These are phyloP conservation scores for Pantherophis guttatus DNA, from an alignment of 2,113 vertebrate genomes.

Conservation along the genomic window DNA sequence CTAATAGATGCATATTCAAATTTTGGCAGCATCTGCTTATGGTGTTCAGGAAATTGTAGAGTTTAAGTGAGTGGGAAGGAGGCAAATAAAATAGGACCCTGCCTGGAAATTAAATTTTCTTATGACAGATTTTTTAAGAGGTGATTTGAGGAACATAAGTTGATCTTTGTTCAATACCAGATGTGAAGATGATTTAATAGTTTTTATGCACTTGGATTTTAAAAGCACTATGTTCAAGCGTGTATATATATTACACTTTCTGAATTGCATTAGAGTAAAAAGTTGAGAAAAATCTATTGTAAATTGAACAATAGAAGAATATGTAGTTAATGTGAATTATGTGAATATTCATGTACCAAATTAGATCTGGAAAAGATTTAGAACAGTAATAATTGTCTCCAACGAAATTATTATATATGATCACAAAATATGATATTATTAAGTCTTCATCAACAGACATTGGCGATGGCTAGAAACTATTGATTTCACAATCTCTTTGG, in stretches of 20 bases:
- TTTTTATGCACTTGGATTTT: constrained; percentile 1
- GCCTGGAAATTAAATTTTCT: constrained; percentile 43
- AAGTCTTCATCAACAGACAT: not conserved
- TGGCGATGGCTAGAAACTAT: not conserved
- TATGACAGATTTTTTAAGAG: constrained; percentile 28
- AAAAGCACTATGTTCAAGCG: not conserved
- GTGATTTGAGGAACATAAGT: constrained; percentile 14
- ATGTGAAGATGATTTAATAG: constrained; percentile 1
- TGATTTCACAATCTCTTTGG: not conserved
- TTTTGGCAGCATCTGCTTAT: constrained; percentile 52
- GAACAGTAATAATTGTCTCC: not conserved
- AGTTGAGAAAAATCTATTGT: not conserved
- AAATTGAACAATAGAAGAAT: not conserved
- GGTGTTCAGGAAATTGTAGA: constrained; percentile 46
- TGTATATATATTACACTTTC: not conserved
- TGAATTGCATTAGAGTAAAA: not conserved
- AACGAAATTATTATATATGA: not conserved
- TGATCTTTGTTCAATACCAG: constrained; percentile 39
- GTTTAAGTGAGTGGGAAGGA: constrained; percentile 38
- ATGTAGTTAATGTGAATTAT: not conserved
- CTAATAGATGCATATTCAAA: constrained; percentile 63
- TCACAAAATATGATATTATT: not conserved
- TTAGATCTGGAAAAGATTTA: not conserved
- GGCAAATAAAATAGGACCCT: constrained; percentile 23
- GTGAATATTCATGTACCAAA: not conserved